A percentile compares a stretch with the other conserved stretches of the same genome.
These are phyloP conservation scores for Columba janthina DNA, from an alignment of 2,113 vertebrate species.

Conservation along the genomic window DNA sequence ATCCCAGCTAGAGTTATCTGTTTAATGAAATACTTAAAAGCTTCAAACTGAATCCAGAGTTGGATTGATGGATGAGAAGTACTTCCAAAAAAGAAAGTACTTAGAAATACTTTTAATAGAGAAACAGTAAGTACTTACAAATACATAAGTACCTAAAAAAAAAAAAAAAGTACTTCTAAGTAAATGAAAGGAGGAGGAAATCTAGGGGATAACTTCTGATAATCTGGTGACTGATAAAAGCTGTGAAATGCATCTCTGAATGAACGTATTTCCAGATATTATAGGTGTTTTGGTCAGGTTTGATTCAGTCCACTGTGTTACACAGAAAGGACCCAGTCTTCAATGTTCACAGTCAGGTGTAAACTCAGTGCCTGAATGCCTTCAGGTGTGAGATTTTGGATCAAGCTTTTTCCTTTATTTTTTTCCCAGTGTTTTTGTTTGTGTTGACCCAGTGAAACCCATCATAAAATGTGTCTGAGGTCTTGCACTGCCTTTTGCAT, in stretches of 20 bases:
- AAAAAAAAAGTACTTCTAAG: not conserved
- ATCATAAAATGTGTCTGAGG: not conserved
- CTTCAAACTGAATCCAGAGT: not conserved
- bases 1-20: not conserved
- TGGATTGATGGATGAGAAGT: not conserved
- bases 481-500: not conserved
- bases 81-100: not conserved
- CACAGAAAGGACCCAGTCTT: not conserved
- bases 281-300: not conserved
- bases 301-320: not conserved
- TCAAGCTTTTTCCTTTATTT: not conserved
- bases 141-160: not conserved
- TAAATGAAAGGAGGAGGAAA: not conserved
- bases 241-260: not conserved
- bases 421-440: not conserved
- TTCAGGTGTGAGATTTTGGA: not conserved
- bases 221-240: not conserved
- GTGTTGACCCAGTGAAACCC: not conserved
- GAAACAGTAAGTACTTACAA: not conserved
- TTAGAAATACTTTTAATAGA: not conserved
- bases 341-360: not conserved
- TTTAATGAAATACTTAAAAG: not conserved
- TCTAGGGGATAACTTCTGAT: not conserved
- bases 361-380: not conserved
- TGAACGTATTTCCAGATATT: not conserved